These are phyloP conservation scores for Chelonus formosanus DNA, from an alignment of 2,888 invertebrate species.

Conservation along the genomic window DNA sequence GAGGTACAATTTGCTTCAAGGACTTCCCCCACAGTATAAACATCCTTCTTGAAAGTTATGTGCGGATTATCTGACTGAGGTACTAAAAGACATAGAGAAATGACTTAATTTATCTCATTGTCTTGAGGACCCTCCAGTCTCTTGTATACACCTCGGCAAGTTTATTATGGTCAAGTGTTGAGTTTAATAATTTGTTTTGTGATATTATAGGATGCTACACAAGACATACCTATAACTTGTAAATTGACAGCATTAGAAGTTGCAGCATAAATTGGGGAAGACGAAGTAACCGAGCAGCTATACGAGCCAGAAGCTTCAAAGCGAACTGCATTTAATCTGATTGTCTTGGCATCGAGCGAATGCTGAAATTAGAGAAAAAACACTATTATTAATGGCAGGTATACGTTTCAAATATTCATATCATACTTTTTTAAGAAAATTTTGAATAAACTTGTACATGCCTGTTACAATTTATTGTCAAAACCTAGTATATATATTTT, in stretches of 20 bases:
- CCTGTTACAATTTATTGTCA: too few species aligned
- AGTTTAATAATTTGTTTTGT: too few species aligned
- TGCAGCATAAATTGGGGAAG: conserved; percentile 84
- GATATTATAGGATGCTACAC: too few species aligned
- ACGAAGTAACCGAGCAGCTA: conserved; percentile 83
- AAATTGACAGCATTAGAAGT: conserved; percentile 80
- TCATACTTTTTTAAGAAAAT: too few species aligned
- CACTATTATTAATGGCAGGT: too few species aligned
- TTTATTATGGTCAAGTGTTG: neutral
- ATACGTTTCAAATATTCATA: too few species aligned
- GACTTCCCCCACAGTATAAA: conserved; percentile 74
- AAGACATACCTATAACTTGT: conserved; percentile 75
- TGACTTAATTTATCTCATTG: conserved; percentile 9
- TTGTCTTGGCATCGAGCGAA: conserved; percentile 74
- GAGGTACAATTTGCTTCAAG: conserved; percentile 80
- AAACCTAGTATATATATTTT: too few species aligned
- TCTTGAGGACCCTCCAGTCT: neutral
- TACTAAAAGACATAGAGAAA: conserved; percentile 61
- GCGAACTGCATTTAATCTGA: conserved; percentile 77
- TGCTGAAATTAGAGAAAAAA: conserved; percentile 65
- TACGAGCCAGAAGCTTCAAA: conserved; percentile 82
- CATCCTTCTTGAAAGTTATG: conserved; percentile 76
- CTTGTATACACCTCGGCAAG: neutral
- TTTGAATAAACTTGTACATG: too few species aligned
- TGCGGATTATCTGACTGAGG: conserved; percentile 76